Conservation (phyloP, 2,888 invertebrate species). For the Elegia similella region DNA sequence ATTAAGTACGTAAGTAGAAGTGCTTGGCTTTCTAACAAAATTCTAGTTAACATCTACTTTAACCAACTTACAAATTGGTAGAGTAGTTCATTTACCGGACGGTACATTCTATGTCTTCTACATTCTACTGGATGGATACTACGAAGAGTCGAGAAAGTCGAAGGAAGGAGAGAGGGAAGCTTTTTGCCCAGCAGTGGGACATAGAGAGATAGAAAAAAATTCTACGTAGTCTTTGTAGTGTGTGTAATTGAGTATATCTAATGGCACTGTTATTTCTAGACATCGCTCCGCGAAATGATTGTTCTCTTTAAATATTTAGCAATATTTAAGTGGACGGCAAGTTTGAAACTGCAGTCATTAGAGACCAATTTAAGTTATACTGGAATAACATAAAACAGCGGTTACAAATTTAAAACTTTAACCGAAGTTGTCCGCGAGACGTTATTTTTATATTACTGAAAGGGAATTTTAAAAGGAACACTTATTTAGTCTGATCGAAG, state of each 20-base stretch:
- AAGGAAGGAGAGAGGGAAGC: no score
- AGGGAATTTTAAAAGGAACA: neutral
- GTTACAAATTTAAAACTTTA: neutral
- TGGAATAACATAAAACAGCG: neutral
- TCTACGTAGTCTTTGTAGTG: neutral
- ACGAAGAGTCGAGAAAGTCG: no score
- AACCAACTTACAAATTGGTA: no score
- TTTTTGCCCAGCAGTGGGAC: no score
- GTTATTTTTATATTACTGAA: neutral
- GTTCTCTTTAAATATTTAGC: neutral
- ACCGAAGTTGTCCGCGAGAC: neutral
- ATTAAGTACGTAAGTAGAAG: no score
- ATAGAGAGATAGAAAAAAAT: no score
- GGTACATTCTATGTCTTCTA: no score
- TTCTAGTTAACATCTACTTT: no score
- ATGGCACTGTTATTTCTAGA: neutral
- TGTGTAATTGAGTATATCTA: neutral
- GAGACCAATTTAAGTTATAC: neutral
- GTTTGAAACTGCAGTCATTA: slow-evolving; percentile 4
- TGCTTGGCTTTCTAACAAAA: no score
- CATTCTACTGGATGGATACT: no score
- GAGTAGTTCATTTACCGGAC: no score
- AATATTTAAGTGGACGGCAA: slow-evolving; percentile 5
- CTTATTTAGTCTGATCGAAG: no score
- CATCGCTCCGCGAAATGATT: neutral